phyloP scores from a whole-genome alignment of 1,140 invertebrate species.

The Teleopsis dalmanni region DNA sequence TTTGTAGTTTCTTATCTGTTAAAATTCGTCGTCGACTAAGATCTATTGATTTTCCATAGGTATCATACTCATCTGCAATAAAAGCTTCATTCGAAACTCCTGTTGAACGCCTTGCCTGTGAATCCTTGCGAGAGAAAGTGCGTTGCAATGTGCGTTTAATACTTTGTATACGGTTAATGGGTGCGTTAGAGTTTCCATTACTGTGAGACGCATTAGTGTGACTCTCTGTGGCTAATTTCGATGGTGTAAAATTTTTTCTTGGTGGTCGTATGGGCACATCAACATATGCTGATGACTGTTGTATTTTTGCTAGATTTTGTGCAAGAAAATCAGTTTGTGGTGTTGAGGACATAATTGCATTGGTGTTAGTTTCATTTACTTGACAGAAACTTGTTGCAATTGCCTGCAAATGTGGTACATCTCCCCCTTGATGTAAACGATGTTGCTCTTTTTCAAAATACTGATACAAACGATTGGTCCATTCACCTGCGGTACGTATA shows the following conservation, averaged over 20 bases:
- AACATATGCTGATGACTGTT: conserved; percentile 8
- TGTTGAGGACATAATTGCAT: no score
- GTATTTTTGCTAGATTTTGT: conserved; percentile 24
- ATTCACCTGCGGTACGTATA: conserved; percentile 86
- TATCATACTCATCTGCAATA: conserved; percentile 43
- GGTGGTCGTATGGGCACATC: conserved; percentile 30
- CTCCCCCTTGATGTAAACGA: conserved; percentile 57
- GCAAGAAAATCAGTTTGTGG: conserved; percentile 41
- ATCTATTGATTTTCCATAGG: conserved; percentile 1
- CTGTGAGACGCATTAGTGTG: conserved; percentile 5
- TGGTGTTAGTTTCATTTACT: background rate
- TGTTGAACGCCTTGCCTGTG: conserved; percentile 38
- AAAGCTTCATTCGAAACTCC: conserved; percentile 54
- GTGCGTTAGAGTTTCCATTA: background rate
- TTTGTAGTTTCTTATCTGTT: conserved; percentile 12
- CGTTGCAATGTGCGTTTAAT: conserved; percentile 49
- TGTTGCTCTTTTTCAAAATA: conserved; percentile 80
- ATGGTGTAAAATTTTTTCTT: conserved; percentile 29
- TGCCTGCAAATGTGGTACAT: conserved; percentile 38
- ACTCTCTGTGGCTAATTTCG: conserved; percentile 16
- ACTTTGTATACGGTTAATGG: conserved; percentile 39
- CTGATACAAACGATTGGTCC: conserved; percentile 84
- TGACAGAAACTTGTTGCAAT: conserved; percentile 31
- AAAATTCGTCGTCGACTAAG: no score
- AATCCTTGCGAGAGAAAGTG: conserved; percentile 49